Conservation (phyloP, 1,140 invertebrate genomes). For the Scaptomyza pallida region DNA sequence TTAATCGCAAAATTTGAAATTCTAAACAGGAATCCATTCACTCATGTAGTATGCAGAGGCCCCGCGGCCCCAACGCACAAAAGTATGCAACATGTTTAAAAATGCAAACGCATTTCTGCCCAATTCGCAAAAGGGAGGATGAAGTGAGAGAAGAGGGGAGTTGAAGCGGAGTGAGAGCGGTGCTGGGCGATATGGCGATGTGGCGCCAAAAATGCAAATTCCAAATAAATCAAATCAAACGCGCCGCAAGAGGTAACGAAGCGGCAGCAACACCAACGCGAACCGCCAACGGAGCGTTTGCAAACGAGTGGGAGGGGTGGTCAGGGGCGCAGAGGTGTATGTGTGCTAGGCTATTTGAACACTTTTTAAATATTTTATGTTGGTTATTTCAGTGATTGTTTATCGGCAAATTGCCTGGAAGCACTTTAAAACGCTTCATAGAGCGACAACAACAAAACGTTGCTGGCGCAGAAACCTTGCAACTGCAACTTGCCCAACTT, state of each 20-base stretch:
- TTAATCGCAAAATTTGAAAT: constrained; percentile 55
- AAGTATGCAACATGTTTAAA: constrained; percentile 78
- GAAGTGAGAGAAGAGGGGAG: too few relatives aligned
- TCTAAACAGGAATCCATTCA: constrained; percentile 51
- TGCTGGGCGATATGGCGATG: neutral
- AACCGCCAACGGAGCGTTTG: constrained; percentile 44
- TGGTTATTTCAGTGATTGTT: constrained; percentile 79
- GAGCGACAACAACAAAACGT: constrained; percentile 57
- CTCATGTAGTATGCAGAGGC: constrained; percentile 53
- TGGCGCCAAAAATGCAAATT: constrained; percentile 74
- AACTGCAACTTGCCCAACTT: neutral
- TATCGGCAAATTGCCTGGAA: constrained; percentile 81
- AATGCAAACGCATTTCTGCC: constrained; percentile 57
- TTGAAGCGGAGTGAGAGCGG: neutral
- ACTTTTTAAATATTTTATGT: constrained; percentile 79
- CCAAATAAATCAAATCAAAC: constrained; percentile 81
- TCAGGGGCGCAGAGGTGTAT: too few relatives aligned
- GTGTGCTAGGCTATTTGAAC: constrained; percentile 43
- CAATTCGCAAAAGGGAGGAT: constrained; percentile 2
- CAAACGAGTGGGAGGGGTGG: neutral
- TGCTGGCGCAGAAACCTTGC: constrained; percentile 20
- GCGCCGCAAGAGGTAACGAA: constrained; percentile 76
- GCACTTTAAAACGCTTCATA: constrained; percentile 76
- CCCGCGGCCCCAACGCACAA: constrained; percentile 51
- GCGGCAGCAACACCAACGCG: constrained; percentile 75